Evolutionary conservation across 2,797 vertebrate genomes (phyloP).

Genomic region (Lagocephalus sceleratus): DNA sequence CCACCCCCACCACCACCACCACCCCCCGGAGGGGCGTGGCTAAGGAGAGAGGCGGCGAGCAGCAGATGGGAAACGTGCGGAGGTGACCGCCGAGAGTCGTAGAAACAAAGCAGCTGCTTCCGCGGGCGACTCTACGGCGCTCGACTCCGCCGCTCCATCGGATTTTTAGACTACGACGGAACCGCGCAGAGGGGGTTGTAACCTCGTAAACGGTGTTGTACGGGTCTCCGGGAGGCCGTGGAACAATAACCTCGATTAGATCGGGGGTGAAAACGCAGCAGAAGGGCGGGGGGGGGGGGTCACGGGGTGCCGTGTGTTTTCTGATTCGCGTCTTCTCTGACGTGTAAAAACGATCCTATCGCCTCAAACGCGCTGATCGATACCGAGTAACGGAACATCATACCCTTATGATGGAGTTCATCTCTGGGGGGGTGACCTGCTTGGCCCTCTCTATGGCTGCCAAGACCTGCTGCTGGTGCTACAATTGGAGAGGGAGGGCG

Average conservation of each 20-base stretch:
- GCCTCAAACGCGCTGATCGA: slow-evolving; percentile 12
- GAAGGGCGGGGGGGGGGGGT: no score
- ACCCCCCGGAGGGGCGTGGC: slow-evolving; percentile 27
- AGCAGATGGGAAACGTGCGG: slow-evolving; percentile 25
- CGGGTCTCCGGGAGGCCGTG: background rate
- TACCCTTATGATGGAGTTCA: slow-evolving; percentile 99
- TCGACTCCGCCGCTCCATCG: no score
- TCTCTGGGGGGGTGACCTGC: slow-evolving; percentile 95
- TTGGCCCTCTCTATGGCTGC: slow-evolving; percentile 96
- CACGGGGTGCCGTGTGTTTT: no score
- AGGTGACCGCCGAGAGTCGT: no score
- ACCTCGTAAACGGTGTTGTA: no score
- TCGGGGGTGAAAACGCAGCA: no score
- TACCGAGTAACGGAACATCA: slow-evolving; percentile 49
- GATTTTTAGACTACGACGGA: no score
- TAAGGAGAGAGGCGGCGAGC: slow-evolving; percentile 19
- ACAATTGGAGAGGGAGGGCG: slow-evolving; percentile 21
- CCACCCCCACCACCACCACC: no score
- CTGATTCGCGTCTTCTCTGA: background rate
- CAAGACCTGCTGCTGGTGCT: slow-evolving; percentile 99
- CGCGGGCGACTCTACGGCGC: no score
- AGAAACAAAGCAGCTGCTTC: no score
- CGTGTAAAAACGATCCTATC: background rate
- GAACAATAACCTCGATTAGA: background rate
- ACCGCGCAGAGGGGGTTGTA: no score